These are phyloP conservation scores for Anticlea derivata DNA, from an alignment of 2,888 invertebrate species.

Conservation along the genomic window DNA sequence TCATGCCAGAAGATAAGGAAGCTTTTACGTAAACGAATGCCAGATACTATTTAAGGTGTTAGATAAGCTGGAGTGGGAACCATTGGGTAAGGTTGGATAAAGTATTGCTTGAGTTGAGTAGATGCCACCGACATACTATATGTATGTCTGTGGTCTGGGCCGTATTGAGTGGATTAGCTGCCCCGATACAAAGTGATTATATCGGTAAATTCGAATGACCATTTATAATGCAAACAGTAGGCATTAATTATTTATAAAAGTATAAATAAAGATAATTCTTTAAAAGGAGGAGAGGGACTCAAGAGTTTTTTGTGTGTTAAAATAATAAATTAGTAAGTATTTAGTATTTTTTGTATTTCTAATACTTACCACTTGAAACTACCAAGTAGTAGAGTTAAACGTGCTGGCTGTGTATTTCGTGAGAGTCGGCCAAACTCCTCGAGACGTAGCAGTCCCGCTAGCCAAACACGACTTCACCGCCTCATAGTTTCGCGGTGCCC, in stretches of 20 bases:
- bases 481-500: slow-evolving; percentile 16
- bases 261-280: no score
- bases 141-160: slow-evolving; percentile 37
- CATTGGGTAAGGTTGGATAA: slow-evolving; percentile 30
- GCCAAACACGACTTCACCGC: slow-evolving; percentile 60
- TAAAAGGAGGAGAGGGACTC: no score
- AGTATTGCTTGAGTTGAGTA: slow-evolving; percentile 42
- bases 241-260: no score
- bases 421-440: slow-evolving; percentile 24
- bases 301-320: no score
- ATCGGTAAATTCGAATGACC: no score
- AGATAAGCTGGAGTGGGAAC: slow-evolving; percentile 24
- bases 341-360: no score
- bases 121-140: no score
- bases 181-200: slow-evolving; percentile 44
- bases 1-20: slow-evolving; percentile 37
- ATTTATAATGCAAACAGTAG: no score
- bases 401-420: slow-evolving; percentile 31
- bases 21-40: slow-evolving; percentile 36
- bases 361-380: no score
- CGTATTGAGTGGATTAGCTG: slow-evolving; percentile 48
- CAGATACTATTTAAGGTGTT: slow-evolving; percentile 28
- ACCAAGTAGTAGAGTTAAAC: no score
- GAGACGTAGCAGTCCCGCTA: slow-evolving; percentile 56
- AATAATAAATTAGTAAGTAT: no score